Conservation (phyloP, 2,113 vertebrate genomes). For the Zeus faber region DNA sequence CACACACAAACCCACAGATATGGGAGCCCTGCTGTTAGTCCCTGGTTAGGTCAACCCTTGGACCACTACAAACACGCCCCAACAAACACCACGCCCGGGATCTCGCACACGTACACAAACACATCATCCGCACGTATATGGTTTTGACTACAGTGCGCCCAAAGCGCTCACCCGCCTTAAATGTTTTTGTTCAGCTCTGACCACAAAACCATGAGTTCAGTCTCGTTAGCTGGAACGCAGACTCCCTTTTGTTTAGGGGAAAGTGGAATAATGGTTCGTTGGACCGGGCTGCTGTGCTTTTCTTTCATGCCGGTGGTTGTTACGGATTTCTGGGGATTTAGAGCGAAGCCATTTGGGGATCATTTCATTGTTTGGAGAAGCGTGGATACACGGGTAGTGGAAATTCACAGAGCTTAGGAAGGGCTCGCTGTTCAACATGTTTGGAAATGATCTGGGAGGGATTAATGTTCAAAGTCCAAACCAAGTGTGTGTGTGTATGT, state of each 20-base stretch:
- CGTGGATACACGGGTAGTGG: conserved; percentile 43
- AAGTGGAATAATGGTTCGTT: conserved; percentile 45
- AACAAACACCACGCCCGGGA: neutral
- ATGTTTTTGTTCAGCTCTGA: conserved; percentile 49
- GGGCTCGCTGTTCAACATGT: conserved; percentile 22
- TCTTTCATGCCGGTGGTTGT: conserved; percentile 54
- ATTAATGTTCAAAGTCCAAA: conserved; percentile 21
- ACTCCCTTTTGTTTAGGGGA: conserved; percentile 43
- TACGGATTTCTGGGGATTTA: conserved; percentile 59
- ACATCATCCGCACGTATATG: conserved; percentile 3
- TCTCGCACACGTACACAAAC: conserved; percentile 5
- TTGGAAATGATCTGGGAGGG: conserved; percentile 35
- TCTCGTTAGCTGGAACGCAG: conserved; percentile 44
- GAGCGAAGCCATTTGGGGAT: conserved; percentile 52
- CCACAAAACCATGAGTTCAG: conserved; percentile 41
- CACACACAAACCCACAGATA: neutral
- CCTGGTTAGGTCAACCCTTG: conserved; percentile 11
- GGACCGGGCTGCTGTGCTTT: conserved; percentile 42
- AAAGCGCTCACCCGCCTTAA: conserved; percentile 7
- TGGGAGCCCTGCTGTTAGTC: conserved; percentile 7
- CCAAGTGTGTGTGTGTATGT: neutral
- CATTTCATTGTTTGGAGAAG: conserved; percentile 49
- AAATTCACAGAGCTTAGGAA: conserved; percentile 42
- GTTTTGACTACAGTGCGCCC: conserved; percentile 6
- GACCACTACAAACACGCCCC: conserved; percentile 15